These are phyloP conservation scores for Aspidoscelis tigris DNA, from an alignment of 2,113 vertebrate species.

Conservation along the genomic window DNA sequence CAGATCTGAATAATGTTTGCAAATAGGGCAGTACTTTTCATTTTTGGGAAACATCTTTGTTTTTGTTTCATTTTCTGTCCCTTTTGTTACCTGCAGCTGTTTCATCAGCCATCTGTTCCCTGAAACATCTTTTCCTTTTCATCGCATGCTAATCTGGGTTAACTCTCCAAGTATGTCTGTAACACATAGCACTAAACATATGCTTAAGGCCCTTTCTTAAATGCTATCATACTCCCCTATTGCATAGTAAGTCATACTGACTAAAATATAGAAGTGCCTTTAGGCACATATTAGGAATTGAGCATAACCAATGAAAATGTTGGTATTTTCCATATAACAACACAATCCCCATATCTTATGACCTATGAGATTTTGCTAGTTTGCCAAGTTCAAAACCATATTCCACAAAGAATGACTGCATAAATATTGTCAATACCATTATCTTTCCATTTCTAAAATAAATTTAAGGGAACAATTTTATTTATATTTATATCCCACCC, in stretches of 20 bases:
- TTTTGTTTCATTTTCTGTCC: constrained; percentile 29
- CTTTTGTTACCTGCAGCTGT: constrained; percentile 51
- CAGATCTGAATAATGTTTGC: constrained; percentile 42
- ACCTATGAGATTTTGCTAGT: neutral
- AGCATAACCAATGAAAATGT: neutral
- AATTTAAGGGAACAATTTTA: no score
- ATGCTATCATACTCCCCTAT: constrained; percentile 9
- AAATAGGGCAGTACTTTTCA: constrained; percentile 12
- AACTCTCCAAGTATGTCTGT: constrained; percentile 41
- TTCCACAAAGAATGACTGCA: neutral
- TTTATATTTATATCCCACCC: no score
- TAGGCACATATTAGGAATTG: neutral
- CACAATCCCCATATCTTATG: neutral
- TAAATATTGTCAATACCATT: neutral
- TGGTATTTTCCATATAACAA: neutral
- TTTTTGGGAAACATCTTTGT: constrained; percentile 40
- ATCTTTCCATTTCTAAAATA: neutral
- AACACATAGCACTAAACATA: constrained; percentile 47
- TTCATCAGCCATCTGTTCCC: constrained; percentile 57
- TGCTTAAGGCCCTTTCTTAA: constrained; percentile 19
- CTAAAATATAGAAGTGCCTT: neutral
- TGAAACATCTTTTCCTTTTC: constrained; percentile 48
- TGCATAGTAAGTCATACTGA: neutral
- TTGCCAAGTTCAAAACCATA: neutral
- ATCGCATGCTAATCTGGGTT: constrained; percentile 53